Evolutionary conservation across 37 sponge, comb jelly and placozoan species (phyloP).

Genomic region (Cladorhizidae sp.): DNA sequence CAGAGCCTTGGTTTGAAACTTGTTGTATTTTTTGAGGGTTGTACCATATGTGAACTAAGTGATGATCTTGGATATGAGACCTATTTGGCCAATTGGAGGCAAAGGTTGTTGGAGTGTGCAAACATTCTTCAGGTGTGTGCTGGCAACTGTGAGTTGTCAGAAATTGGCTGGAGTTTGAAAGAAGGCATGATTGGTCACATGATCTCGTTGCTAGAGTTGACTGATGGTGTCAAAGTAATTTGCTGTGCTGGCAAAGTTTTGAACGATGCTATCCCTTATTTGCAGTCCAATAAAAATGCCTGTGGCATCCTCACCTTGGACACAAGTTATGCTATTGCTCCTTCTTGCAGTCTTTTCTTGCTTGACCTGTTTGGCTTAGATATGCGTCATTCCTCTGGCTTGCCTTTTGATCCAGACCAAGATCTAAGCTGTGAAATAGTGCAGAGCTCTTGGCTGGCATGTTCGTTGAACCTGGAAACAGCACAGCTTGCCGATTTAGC

Average conservation of each 20-base stretch:
- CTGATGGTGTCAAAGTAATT: conserved; percentile 18
- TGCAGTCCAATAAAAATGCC: conserved; percentile 13
- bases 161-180: not conserved
- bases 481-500: conserved; percentile 51
- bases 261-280: conserved; percentile 16
- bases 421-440: conserved; percentile 26
- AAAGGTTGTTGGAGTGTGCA: not conserved
- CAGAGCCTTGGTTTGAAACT: conserved; percentile 27
- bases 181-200: conserved; percentile 4
- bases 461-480: conserved; percentile 6
- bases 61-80: not conserved
- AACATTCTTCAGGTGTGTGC: conserved; percentile 42
- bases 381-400: not conserved
- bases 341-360: conserved; percentile 20
- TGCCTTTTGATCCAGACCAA: not conserved
- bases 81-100: not conserved
- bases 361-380: conserved; percentile 27
- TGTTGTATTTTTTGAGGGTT: conserved; percentile 50
- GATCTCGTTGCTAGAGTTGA: not conserved
- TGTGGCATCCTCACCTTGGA: conserved; percentile 57
- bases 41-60: not conserved
- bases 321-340: conserved; percentile 47
- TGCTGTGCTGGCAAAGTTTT: conserved; percentile 31
- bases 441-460: conserved; percentile 12
- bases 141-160: conserved; percentile 17